Base-by-base conservation (phyloP, 2,113 vertebrate species). In the Callopanchax toddi region DNA sequence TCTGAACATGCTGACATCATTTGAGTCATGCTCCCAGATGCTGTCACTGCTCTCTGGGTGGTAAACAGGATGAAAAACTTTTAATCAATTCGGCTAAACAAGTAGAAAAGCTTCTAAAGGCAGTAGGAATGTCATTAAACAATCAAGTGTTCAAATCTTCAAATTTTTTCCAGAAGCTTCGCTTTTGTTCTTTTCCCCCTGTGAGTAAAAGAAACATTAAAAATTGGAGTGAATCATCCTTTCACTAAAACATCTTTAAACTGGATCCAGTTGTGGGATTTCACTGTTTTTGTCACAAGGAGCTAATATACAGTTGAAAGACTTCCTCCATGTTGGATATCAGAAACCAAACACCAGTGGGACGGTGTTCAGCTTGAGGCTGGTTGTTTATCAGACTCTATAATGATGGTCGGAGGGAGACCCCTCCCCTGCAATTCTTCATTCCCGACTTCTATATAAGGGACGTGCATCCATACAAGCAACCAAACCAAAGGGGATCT, bases 401-500 rank as follows among this genome's bases (percentile, higher is more conserved):
- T 87, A 81, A 86, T 79, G 64, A 76, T 37, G 53, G 34, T 40
- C 29, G 32, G 55, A 60, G 16, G 39, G 75, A 74, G 75, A 80
- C 60, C 67, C 73, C 56, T 51, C 40, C 44, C 25, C 44, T 52
- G 42, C 42, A 16, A 34, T 15, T 49, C 43, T 43, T 57, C 70
- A 73, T 60, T 71, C 46, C 56, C 60, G 50, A 65, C 51, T 68
- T 75, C 69, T 69, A 71, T 65, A 86, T 73, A 46, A 39, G 71
- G 44, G 42, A 67, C 67, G 59, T 81, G 76, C 78, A 57, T 65
- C 59, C 54, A 60, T 36, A 59, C 9, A 64, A 57, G 56, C 43
- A 62, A 82, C 70, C 70, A 71, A 74, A 74, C 70, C 66, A 60
- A 72, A 86, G 46, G 34, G 40, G 34, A 72, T 73, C 61, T 69